These are phyloP conservation scores for Ptychadena robeensis DNA, from an alignment of 2,797 vertebrate genomes.

Conservation along the genomic window DNA sequence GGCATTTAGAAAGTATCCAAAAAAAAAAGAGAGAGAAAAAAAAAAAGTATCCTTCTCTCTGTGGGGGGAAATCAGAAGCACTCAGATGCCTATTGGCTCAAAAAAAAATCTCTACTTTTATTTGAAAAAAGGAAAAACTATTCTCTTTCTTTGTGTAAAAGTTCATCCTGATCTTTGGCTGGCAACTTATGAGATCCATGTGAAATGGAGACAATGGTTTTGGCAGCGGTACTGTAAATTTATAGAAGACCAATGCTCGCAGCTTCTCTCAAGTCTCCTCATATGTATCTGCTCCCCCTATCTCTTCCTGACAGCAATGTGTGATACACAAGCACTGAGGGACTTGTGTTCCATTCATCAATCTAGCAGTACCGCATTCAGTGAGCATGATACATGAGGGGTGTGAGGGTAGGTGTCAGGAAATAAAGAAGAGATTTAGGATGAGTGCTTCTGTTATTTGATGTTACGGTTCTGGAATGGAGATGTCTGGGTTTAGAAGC, in stretches of 20 bases:
- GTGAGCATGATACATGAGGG: slow-evolving; percentile 2
- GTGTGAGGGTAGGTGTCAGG: slow-evolving; percentile 26
- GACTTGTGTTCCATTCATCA: slow-evolving; percentile 28
- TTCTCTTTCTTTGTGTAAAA: no score
- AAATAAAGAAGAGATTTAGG: slow-evolving; percentile 13
- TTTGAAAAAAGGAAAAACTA: no score
- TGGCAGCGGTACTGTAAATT: not conserved
- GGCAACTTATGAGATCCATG: not conserved
- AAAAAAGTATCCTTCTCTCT: no score
- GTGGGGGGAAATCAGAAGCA: no score
- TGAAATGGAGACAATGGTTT: not conserved
- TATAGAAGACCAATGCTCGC: slow-evolving; percentile 16
- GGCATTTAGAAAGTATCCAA: no score
- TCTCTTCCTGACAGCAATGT: slow-evolving; percentile 23
- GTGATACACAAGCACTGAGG: slow-evolving; percentile 14
- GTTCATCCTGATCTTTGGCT: not conserved
- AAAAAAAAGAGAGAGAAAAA: no score
- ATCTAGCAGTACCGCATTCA: slow-evolving; percentile 10
- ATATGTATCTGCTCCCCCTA: slow-evolving; percentile 25
- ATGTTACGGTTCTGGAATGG: not conserved
- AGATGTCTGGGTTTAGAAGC: slow-evolving; percentile 1
- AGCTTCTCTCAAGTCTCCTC: not conserved
- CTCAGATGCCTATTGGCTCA: no score
- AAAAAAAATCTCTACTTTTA: not conserved
- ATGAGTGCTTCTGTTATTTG: slow-evolving; percentile 17